Base-by-base conservation (phyloP, 2,113 vertebrate species). In the Telmatochromis brichardi region DNA sequence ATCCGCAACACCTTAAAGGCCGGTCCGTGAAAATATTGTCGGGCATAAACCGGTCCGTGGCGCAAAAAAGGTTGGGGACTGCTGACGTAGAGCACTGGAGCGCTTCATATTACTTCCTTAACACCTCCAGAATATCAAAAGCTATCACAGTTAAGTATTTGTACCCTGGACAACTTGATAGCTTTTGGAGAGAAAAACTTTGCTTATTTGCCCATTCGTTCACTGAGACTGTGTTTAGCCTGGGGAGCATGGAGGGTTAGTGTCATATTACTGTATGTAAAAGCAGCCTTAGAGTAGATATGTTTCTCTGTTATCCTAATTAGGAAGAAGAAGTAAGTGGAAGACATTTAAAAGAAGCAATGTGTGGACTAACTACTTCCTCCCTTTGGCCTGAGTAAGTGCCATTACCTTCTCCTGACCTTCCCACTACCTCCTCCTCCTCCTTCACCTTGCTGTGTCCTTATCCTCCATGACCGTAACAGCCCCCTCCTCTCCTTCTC, bases 381-480 rank as follows among this genome's bases (percentile, higher is more conserved):
- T 86, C 79, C 51, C 19, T 60, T 85, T 9, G 14, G 65, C 81
- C 60, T 81, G 6, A 85, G 86, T 35, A 82, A 84, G 82, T 15
- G 17, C 79, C 17, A 54, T 93, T 85, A 95, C 92, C 93, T 94
- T 81, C 80, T 33, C 19, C 47, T 92, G 92, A 95, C 92, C 93
- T 91, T 86, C 50, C 37, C 23, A 53, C 83, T 81, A 80, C 76
- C 80, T 83, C 81, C 80, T 87, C 81, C 82, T 80, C 51, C 40
- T 40, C 68, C 82, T 81, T 63, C 23, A 85, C 55, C 51, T 82
- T 23, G 23, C 85, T 50, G 65, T 14, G 15, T 86, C 37, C 55
- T 81, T 42, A 90, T 92, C 82, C 35, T 1, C 73, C 80, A 81
- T 19, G 28, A 21, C 87, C 71, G 14, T 54, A 88, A 45, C 33